Evolutionary conservation across 2,888 invertebrate genomes (phyloP), one percentile per base, ranked within the genome.

Genomic region (Graphium colonna): DNA sequence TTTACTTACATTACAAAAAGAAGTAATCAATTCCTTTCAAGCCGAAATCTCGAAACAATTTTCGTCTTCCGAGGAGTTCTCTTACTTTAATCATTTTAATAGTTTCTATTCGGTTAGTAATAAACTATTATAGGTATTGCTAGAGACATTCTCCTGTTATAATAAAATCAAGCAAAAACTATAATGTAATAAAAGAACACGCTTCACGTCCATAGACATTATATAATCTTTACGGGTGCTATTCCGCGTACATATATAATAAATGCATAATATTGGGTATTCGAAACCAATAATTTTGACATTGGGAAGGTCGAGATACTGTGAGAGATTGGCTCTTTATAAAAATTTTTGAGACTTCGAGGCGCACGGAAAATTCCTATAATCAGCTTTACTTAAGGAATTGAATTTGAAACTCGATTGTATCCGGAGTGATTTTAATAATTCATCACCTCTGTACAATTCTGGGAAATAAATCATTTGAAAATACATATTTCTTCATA

Each of bases 351-450:
- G 74, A 73, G 74, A 73, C 71, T 68, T 67, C 69, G 70, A 71
- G 69, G 74, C 79, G 38, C 77, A 73, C 68, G 58, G 74, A 72
- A 81, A 77, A 80, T 82, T 78, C 73, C 78, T 73, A 85, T 85
- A 87, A 86, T 86, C 85, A 84, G 82, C 82, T 85, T 86, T 85
- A 83, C 88, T 86, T 87, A 86, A 84, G 83, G 82, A 83, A 87
- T 86, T 86, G 84, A 80, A 81, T 85, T 78, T 77, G 75, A 42
- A 84, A 82, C 77, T 79, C 81, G 71, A 84, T 85, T 82, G 82
- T 83, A 82, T 79, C 80, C 71, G 68, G 75, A 84, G 83, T 79
- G 82, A 82, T 82, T 87, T 87, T 85, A 88, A 88, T 88, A 87
- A 86, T 87, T 86, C 84, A 87, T 84, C 77, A 77, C 69, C 73